Conservation (phyloP, 2,113 vertebrate species). For the Tricholaema leucomelas region DNA sequence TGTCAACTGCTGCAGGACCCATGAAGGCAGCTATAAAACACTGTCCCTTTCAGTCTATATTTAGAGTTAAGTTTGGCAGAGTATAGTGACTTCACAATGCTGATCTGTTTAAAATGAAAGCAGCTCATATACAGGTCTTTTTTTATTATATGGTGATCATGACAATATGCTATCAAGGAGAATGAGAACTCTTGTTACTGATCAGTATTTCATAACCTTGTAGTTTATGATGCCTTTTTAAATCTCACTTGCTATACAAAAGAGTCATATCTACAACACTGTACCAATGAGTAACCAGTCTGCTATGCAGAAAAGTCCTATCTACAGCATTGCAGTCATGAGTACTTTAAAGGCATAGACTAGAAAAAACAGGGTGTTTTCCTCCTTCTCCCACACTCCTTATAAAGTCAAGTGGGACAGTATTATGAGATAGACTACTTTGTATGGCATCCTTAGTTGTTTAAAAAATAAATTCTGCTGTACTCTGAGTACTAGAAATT, state of each 20-base stretch:
- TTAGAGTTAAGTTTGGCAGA: constrained; percentile 64
- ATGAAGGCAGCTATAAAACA: constrained; percentile 37
- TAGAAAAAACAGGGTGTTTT: background rate
- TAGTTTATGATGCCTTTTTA: background rate
- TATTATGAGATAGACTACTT: background rate
- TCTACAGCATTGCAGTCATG: background rate
- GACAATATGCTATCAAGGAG: background rate
- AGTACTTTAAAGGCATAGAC: constrained; percentile 11
- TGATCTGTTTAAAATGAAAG: background rate
- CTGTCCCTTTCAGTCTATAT: constrained; percentile 59
- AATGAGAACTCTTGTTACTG: background rate
- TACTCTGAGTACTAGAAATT: background rate
- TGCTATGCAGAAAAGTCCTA: constrained; percentile 39
- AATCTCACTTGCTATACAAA: background rate
- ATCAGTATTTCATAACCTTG: background rate
- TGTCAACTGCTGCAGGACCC: background rate
- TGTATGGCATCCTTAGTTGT: background rate
- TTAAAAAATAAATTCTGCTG: background rate
- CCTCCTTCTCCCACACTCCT: background rate
- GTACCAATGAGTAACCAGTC: constrained; percentile 16
- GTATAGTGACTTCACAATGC: background rate
- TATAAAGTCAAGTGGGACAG: background rate
- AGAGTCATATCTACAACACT: background rate
- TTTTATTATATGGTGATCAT: background rate
- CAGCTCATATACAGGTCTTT: background rate